Base-by-base conservation (phyloP, 2,888 invertebrate species). In the Cylloceria caligata region DNA sequence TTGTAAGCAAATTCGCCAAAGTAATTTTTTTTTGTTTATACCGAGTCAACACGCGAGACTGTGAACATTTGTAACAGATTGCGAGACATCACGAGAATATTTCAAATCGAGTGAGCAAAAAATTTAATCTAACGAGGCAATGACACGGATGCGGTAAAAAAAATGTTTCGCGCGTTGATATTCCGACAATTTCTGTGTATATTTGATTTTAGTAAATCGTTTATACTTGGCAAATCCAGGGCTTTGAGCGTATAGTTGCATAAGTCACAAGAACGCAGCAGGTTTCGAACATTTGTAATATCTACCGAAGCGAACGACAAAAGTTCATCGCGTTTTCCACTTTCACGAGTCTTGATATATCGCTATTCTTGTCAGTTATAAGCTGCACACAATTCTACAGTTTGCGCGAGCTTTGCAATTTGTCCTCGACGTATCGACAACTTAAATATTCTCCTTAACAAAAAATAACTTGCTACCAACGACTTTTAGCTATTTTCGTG, bases 361-460 rank as follows among this genome's bases (percentile, higher is more conserved):
- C 1, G 16, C n/a, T 27, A n/a, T 30, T 24, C 19, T 7, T 55
- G 24, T 27, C 3, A 2, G 0, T 30, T n/a, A 57, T 30, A 30
- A 57, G 6, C 55, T 5, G 30, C n/a, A 30, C 30, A n/a, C 30
- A 57, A 57, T 57, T 30, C 6, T 30, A n/a, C 16, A 16, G 16
- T 30, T 57, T 57, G 30, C 55, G 3, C 30, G 30, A 57, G 30
- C 55, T 27, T 57, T 27, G 55, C n/a, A 57, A 57, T 57, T 30
- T 16, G 27, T n/a, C 30, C 16, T n/a, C 30, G 27, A 3, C 30
- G 30, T 57, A 57, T 57, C 55, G 30, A 57, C 55, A 6, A 30
- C 27, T 57, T 57, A 57, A 57, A 57, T 30, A 30, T 57, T 57
- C 55, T 16, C n/a, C 27, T 57, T 57, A 57, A 27, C 55, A 30